These are phyloP conservation scores for Anadara kagoshimensis DNA, from an alignment of 1,140 invertebrate genomes.

Conservation along the genomic window DNA sequence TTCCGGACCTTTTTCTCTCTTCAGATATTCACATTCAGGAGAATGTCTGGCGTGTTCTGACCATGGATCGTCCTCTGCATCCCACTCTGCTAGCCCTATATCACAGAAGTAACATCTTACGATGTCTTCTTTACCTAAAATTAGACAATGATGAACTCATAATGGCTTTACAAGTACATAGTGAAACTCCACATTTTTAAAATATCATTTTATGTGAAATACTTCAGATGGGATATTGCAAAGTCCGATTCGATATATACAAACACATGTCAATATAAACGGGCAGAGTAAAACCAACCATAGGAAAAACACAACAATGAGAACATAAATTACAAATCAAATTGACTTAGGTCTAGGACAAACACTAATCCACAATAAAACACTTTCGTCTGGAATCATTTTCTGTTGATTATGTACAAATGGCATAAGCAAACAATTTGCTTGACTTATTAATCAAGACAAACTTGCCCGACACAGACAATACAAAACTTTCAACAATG, in stretches of 20 bases:
- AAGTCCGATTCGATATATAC: not conserved
- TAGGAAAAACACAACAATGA: not conserved
- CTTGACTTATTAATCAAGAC: not conserved
- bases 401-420: too few relatives aligned
- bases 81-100: slow-evolving; percentile 83
- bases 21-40: slow-evolving; percentile 77
- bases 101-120: slow-evolving; percentile 90
- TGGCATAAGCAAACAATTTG: too few relatives aligned
- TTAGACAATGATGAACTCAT: not conserved
- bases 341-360: too few relatives aligned
- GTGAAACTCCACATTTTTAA: not conserved
- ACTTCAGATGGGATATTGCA: not conserved
- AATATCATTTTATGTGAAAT: not conserved
- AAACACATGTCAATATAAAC: not conserved
- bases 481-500: not conserved
- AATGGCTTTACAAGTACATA: not conserved
- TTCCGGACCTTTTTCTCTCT: slow-evolving; percentile 14
- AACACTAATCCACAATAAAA: too few relatives aligned
- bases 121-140: slow-evolving; percentile 80
- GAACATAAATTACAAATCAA: too few relatives aligned
- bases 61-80: slow-evolving; percentile 82
- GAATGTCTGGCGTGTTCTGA: slow-evolving; percentile 79
- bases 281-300: not conserved
- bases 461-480: not conserved
- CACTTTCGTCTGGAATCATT: too few relatives aligned